phyloP scores from a whole-genome alignment of 64 coral and sea anemone genomes.

The Cladopsammia gracilis region DNA sequence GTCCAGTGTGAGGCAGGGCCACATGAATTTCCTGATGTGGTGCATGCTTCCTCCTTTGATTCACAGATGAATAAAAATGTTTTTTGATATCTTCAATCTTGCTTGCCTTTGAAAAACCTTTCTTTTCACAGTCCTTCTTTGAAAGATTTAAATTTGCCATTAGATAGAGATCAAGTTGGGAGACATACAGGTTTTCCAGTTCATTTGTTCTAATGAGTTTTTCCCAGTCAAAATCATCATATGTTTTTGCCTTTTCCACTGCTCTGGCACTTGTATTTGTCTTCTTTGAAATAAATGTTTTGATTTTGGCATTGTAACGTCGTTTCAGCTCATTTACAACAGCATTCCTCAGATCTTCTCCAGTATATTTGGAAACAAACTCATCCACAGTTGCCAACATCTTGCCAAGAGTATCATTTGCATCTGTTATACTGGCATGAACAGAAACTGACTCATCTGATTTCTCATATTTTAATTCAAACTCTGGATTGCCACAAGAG shows the following conservation, averaged over 20 bases:
- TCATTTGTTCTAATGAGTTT: constrained; percentile 54
- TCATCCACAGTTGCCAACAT: constrained; percentile 57
- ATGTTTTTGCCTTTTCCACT: constrained; percentile 60
- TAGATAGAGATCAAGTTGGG: constrained; percentile 66
- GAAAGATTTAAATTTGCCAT: constrained; percentile 27
- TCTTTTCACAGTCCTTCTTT: constrained; percentile 45
- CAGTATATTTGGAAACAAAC: constrained; percentile 49
- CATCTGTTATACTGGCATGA: constrained; percentile 29
- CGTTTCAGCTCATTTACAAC: constrained; percentile 52
- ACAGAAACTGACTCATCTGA: constrained; percentile 41
- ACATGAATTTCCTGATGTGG: constrained; percentile 34
- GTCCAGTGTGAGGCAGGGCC: background rate
- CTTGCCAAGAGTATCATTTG: constrained; percentile 55
- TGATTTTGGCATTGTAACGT: constrained; percentile 50
- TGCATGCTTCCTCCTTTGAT: constrained; percentile 24
- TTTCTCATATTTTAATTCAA: constrained; percentile 9
- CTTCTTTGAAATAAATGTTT: constrained; percentile 57
- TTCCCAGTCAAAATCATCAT: constrained; percentile 68
- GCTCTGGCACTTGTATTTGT: constrained; percentile 62
- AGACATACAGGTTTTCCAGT: constrained; percentile 56
- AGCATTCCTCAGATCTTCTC: constrained; percentile 52
- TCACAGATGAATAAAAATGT: constrained; percentile 48
- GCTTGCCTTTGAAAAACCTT: constrained; percentile 55
- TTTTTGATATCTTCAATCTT: constrained; percentile 66
- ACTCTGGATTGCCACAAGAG: constrained; percentile 44